These are phyloP conservation scores for Melanotus villosus DNA, from an alignment of 2,888 invertebrate genomes.

Conservation along the genomic window DNA sequence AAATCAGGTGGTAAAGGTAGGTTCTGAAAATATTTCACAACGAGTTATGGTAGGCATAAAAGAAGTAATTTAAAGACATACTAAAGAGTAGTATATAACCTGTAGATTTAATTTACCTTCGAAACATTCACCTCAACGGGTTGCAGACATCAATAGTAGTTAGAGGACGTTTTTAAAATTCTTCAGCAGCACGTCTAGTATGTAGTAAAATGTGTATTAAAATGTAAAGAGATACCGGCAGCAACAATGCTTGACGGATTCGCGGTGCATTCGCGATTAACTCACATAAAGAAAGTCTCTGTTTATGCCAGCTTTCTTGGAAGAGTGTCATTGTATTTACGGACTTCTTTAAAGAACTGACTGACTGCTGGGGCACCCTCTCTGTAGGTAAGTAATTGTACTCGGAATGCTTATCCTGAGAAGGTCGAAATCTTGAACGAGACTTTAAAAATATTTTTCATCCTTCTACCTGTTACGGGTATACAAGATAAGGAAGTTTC, in stretches of 20 bases:
- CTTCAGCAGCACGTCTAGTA: conserved; percentile 35
- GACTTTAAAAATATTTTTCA: not conserved
- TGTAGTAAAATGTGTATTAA: conserved; percentile 46
- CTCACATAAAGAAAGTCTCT: conserved; percentile 54
- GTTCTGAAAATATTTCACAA: too few relatives aligned
- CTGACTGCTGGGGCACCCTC: conserved; percentile 29
- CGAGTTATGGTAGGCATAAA: too few relatives aligned
- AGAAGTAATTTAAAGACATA: too few relatives aligned
- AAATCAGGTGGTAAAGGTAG: too few relatives aligned
- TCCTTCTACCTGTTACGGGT: conserved; percentile 6
- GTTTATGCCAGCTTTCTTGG: conserved; percentile 54
- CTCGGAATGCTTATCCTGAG: conserved; percentile 1
- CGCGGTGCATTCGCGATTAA: conserved; percentile 56
- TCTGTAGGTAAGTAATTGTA: conserved; percentile 41
- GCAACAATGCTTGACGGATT: conserved; percentile 51
- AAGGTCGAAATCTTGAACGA: not conserved
- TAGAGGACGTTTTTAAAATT: conserved; percentile 35
- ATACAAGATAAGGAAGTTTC: conserved; percentile 19
- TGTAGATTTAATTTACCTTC: conserved; percentile 5
- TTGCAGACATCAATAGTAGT: conserved; percentile 37
- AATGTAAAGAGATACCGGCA: conserved; percentile 42
- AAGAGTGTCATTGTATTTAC: conserved; percentile 55
- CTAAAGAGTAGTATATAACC: too few relatives aligned
- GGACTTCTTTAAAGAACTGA: conserved; percentile 23
- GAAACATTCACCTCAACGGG: conserved; percentile 31